phyloP scores from a whole-genome alignment of 2,113 vertebrate species.

The Sinocyclocheilus grahami region DNA sequence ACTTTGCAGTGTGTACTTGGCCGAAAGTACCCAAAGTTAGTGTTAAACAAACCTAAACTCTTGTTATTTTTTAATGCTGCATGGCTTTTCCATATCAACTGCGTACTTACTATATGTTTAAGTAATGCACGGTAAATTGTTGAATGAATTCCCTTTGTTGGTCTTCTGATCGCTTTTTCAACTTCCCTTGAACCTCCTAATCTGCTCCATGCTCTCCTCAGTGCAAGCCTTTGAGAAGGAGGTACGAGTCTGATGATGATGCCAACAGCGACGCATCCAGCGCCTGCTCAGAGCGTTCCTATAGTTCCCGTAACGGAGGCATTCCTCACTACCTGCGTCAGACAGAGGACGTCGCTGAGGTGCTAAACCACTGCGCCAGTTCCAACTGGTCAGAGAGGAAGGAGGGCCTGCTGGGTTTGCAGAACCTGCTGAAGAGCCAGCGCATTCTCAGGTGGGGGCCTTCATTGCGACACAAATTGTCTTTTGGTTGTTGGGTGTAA shows the following conservation, averaged over 20 bases:
- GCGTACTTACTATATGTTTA: neutral
- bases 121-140: conserved; percentile 8
- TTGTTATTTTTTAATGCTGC: conserved; percentile 25
- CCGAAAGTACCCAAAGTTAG: neutral
- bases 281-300: conserved; percentile 95
- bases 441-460: conserved; percentile 84
- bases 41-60: neutral
- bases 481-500: neutral
- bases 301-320: conserved; percentile 90
- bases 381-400: conserved; percentile 99
- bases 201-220: conserved; percentile 62
- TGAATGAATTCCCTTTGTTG: neutral
- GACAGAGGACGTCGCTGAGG: conserved; percentile 95
- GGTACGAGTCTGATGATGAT: conserved; percentile 94
- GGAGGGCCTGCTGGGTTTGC: conserved; percentile 93
- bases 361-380: conserved; percentile 97
- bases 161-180: neutral
- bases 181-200: neutral
- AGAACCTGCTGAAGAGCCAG: conserved; percentile 96
- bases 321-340: conserved; percentile 95
- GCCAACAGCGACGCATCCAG: conserved; percentile 97
- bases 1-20: neutral
- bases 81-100: conserved; percentile 40
- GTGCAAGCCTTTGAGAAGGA: conserved; percentile 90
- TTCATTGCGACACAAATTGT: neutral